Percentiles rank a stretch among this genome's conserved stretches.
Conservation (phyloP, 2,113 vertebrate genomes). For the Odobenus rosmarus region DNA sequence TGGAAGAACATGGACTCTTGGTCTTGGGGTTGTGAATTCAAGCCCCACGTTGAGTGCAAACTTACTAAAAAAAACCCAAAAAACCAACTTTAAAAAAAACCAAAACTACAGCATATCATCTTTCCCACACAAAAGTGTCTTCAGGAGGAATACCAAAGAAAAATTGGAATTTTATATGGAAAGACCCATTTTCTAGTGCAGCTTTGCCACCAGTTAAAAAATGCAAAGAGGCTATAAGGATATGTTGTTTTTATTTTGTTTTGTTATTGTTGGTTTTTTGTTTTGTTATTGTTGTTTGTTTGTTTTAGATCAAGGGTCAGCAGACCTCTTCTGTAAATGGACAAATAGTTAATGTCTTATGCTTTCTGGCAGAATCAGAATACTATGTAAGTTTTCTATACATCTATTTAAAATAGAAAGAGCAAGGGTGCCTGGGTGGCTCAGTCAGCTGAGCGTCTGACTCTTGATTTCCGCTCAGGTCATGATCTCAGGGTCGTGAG, state of each 20-base stretch:
- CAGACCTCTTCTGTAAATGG: not conserved
- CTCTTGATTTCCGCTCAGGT: not conserved
- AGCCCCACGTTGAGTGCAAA: not conserved
- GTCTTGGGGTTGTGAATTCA: not conserved
- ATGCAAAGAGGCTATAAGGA: too few species aligned
- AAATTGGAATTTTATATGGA: too few species aligned
- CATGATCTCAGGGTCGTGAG: not conserved
- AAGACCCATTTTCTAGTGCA: not conserved
- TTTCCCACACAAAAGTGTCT: not conserved
- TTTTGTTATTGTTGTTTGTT: not conserved
- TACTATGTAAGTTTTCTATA: not conserved
- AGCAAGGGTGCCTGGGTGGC: not conserved
- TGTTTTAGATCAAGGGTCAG: not conserved
- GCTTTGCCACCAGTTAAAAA: not conserved
- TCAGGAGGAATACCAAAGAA: not conserved
- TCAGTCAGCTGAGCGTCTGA: accelerated
- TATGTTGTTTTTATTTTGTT: not conserved
- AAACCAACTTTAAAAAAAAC: not conserved
- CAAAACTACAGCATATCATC: not conserved
- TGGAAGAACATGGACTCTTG: not conserved
- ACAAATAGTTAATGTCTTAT: not conserved
- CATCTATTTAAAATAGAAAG: not conserved
- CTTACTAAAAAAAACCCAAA: not conserved
- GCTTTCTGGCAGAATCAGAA: not conserved
- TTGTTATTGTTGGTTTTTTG: not conserved